phyloP scores from a whole-genome alignment of 2,888 invertebrate genomes.

The Saturnia pavonia region DNA sequence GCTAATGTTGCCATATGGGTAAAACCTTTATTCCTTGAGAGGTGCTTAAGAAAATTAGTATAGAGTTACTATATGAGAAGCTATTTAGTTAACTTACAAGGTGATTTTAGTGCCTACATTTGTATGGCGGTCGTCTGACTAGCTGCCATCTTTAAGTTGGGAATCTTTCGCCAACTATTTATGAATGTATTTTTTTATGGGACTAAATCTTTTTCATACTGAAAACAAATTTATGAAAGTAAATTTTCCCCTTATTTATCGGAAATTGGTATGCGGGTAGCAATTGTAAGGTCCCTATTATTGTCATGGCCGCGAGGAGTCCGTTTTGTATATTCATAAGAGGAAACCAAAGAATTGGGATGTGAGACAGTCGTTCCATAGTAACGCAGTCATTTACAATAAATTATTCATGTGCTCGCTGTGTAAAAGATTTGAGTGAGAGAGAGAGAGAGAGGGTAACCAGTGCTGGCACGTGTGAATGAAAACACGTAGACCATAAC shows the following conservation, averaged over 20 bases:
- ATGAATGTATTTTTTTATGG: no score
- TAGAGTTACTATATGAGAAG: background rate
- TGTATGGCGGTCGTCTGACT: no score
- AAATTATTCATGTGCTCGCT: constrained; percentile 8
- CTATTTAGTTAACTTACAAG: background rate
- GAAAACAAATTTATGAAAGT: background rate
- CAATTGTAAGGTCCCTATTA: background rate
- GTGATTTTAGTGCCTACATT: background rate
- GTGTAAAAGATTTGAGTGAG: background rate
- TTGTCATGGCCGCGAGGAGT: background rate
- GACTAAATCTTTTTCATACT: no score
- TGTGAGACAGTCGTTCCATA: background rate
- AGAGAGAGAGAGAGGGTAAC: background rate
- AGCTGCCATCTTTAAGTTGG: no score
- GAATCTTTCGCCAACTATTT: no score
- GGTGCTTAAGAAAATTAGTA: background rate
- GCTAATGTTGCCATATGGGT: background rate
- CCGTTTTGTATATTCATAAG: constrained; percentile 10
- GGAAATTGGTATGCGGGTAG: background rate
- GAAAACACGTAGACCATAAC: background rate
- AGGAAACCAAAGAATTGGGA: background rate
- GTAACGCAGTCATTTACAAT: constrained; percentile 6
- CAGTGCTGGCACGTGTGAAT: background rate
- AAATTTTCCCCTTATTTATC: background rate
- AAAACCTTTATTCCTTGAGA: background rate